These are phyloP conservation scores for Corvus cornix DNA, from an alignment of 2,113 vertebrate species.

Conservation along the genomic window DNA sequence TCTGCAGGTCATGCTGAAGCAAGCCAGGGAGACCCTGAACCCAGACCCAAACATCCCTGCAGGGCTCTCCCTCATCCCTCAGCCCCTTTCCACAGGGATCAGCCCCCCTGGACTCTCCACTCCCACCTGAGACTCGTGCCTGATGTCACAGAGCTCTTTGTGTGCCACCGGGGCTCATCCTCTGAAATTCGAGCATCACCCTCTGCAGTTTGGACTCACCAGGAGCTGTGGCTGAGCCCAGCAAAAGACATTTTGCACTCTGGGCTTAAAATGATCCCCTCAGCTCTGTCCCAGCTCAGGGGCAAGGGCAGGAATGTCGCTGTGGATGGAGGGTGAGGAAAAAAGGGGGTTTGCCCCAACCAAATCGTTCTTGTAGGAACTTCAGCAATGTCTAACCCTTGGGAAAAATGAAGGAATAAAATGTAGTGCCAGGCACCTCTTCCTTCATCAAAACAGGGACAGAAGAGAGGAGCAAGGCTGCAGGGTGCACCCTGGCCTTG, in stretches of 20 bases:
- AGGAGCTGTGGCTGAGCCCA: not conserved
- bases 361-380: not conserved
- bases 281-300: not conserved
- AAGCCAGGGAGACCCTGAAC: not conserved
- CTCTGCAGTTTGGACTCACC: not conserved
- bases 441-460: not conserved
- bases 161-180: not conserved
- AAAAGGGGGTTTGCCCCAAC: rapidly evolving
- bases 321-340: not conserved
- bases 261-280: not conserved
- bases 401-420: not conserved
- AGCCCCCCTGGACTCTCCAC: not conserved
- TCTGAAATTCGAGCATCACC: not conserved
- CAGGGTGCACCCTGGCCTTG: not conserved
- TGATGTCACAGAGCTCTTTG: not conserved
- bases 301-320: not conserved
- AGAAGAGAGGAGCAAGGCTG: not conserved
- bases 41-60: not conserved
- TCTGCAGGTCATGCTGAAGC: not conserved
- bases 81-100: not conserved
- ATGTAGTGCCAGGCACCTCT: not conserved
- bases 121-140: not conserved
- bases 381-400: not conserved
- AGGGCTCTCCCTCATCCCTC: not conserved
- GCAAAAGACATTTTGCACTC: not conserved